Evolutionary conservation across 2,797 vertebrate genomes (phyloP).

Genomic region (Sphaeramia orbicularis): DNA sequence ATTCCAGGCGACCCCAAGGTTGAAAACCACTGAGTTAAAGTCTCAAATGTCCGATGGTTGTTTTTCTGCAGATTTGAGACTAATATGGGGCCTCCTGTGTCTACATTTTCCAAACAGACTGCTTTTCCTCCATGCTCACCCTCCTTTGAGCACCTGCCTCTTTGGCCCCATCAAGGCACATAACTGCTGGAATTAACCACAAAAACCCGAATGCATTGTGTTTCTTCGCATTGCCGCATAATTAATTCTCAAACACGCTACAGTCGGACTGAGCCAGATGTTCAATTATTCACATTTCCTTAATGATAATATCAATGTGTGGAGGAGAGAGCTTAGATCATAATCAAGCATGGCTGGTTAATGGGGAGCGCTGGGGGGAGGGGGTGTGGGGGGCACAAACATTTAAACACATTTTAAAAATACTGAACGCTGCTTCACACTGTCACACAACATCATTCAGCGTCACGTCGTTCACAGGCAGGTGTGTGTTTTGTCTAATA

Average conservation of each 20-base stretch:
- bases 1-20: too few relatives aligned
- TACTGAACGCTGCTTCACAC: too few relatives aligned
- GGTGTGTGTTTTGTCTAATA: too few relatives aligned
- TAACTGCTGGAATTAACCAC: conserved; percentile 68
- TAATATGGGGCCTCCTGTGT: too few relatives aligned
- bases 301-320: conserved; percentile 75
- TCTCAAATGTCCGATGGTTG: too few relatives aligned
- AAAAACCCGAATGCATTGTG: conserved; percentile 31
- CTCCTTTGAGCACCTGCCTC: conserved; percentile 61
- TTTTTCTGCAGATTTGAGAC: too few relatives aligned
- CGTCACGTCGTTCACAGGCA: too few relatives aligned
- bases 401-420: conserved; percentile 51
- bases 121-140: too few relatives aligned
- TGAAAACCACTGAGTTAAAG: too few relatives aligned
- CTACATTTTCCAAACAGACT: conserved; percentile 21
- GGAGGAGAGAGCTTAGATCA: conserved; percentile 55
- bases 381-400: conserved; percentile 10
- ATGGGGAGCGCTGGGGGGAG: conserved; percentile 22
- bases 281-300: conserved; percentile 77
- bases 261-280: conserved; percentile 75
- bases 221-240: too few relatives aligned
- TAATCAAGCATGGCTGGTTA: conserved; percentile 67
- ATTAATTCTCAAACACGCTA: conserved; percentile 64
- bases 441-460: too few relatives aligned
- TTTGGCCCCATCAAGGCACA: conserved; percentile 54